Conservation (phyloP, 2,888 invertebrate genomes). For the Bombyx huttoni region DNA sequence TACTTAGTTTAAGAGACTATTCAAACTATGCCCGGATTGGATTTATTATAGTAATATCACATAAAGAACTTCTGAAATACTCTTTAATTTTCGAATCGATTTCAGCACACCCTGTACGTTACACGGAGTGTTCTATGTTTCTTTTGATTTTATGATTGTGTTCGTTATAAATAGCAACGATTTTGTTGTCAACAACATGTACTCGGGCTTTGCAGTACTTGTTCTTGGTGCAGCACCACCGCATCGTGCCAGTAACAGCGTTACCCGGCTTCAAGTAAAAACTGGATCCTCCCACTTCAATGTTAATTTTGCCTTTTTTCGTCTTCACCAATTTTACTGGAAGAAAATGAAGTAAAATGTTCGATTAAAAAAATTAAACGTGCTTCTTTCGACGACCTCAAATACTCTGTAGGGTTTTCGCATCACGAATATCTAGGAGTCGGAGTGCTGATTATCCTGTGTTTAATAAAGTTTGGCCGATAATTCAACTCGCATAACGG, state of each 20-base stretch:
- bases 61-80: too few relatives aligned
- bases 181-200: conserved; percentile 37
- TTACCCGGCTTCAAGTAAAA: conserved; percentile 44
- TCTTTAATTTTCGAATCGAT: too few relatives aligned
- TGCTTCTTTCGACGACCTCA: background rate
- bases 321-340: conserved; percentile 38
- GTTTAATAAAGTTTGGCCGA: too few relatives aligned
- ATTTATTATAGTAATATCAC: too few relatives aligned
- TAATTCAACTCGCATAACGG: too few relatives aligned
- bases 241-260: conserved; percentile 20
- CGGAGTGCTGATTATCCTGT: too few relatives aligned
- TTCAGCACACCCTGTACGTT: background rate
- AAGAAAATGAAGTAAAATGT: conserved; percentile 11
- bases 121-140: background rate
- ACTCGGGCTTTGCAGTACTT: conserved; percentile 44
- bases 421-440: too few relatives aligned
- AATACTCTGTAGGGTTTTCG: too few relatives aligned
- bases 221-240: conserved; percentile 46
- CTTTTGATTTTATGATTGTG: conserved; percentile 50
- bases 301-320: conserved; percentile 41
- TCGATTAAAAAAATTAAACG: background rate
- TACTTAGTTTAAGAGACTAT: too few relatives aligned
- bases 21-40: too few relatives aligned
- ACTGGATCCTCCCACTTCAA: conserved; percentile 38
- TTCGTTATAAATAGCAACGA: conserved; percentile 39